A percentile compares a stretch with the other conserved stretches of the same genome.
These are phyloP conservation scores for Cirrhinus molitorella DNA, from an alignment of 2,797 vertebrate species.

Conservation along the genomic window DNA sequence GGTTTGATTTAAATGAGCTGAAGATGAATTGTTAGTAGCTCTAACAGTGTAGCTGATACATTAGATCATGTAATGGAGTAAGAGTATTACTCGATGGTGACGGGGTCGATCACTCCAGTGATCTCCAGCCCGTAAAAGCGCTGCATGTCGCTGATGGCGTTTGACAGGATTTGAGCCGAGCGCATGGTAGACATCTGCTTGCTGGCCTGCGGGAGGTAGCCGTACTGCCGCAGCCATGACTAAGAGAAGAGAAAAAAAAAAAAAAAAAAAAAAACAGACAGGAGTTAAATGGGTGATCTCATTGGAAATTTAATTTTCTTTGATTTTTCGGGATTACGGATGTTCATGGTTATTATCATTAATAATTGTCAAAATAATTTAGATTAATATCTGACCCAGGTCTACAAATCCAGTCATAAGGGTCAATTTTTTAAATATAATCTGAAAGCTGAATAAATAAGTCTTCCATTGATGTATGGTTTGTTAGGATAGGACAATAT, in stretches of 20 bases:
- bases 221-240: constrained; percentile 62
- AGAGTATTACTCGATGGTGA: constrained; percentile 82
- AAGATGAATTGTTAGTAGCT: not conserved
- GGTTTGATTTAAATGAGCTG: not conserved
- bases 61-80: not conserved
- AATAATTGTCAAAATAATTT: constrained; percentile 11
- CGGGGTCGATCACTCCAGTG: constrained; percentile 86
- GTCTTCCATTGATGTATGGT: no score
- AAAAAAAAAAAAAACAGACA: constrained; percentile 33
- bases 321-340: not conserved
- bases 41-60: not conserved
- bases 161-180: constrained; percentile 89
- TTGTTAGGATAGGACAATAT: no score
- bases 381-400: no score
- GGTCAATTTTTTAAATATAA: no score
- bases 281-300: not conserved
- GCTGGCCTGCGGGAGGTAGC: constrained; percentile 56
- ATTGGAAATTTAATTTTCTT: not conserved
- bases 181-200: constrained; percentile 88
- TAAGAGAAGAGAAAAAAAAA: constrained; percentile 48
- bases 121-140: constrained; percentile 90
- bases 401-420: no score
- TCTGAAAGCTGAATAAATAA: no score
- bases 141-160: constrained; percentile 92
- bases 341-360: constrained; percentile 19